Evolutionary conservation across 2,888 invertebrate species (phyloP).

Genomic region (Brachyptera putata): DNA sequence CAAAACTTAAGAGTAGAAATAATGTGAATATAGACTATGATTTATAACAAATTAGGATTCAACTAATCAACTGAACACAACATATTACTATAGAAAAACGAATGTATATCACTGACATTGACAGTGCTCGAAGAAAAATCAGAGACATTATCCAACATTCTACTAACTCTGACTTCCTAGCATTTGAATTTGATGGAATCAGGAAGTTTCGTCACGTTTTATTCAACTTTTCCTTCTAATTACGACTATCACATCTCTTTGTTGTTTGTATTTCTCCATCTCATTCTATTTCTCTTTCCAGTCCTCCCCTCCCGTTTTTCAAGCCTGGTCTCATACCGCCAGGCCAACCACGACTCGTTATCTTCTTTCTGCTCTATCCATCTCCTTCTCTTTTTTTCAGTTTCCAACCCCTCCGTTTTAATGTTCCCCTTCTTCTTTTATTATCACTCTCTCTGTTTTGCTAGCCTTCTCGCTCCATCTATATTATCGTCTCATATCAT

Average conservation of each 20-base stretch:
- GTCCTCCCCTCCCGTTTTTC: background rate
- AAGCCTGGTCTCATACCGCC: background rate
- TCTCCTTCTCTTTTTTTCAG: background rate
- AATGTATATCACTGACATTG: too few relatives aligned
- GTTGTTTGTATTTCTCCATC: slow-evolving; percentile 7
- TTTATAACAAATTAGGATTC: too few relatives aligned
- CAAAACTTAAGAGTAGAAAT: too few relatives aligned
- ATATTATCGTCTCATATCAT: too few relatives aligned
- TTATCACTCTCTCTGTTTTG: too few relatives aligned
- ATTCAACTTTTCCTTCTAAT: slow-evolving; percentile 14
- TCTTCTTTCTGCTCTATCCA: background rate
- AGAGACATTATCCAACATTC: background rate
- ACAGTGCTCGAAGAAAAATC: too few relatives aligned
- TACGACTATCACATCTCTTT: slow-evolving; percentile 8
- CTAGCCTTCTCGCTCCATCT: too few relatives aligned
- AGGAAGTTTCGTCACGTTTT: slow-evolving; percentile 5
- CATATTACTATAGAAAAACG: too few relatives aligned
- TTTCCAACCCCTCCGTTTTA: too few relatives aligned
- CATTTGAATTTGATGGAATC: slow-evolving; percentile 2
- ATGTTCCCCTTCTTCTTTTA: too few relatives aligned
- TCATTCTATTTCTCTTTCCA: background rate
- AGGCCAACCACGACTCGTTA: background rate
- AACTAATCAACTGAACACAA: too few relatives aligned
- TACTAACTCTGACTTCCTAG: background rate
- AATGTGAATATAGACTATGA: too few relatives aligned